Evolutionary conservation across 2,797 vertebrate genomes (phyloP).

Genomic region (Schizopygopsis pylzovi): DNA sequence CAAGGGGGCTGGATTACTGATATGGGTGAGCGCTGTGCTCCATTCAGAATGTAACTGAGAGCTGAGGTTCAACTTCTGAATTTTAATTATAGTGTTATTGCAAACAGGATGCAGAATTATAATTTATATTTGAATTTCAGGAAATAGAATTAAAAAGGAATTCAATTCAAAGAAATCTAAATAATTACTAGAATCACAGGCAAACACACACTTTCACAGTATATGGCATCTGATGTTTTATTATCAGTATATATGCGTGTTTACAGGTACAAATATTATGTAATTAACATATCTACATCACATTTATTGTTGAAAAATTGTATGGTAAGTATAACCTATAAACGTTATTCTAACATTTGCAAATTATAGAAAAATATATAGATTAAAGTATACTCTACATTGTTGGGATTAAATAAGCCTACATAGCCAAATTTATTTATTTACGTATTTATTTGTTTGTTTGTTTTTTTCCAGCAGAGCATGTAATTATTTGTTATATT

Average conservation of each 20-base stretch:
- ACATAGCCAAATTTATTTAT: too few relatives aligned
- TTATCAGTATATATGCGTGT: background rate
- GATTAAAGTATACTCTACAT: background rate
- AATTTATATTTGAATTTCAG: background rate
- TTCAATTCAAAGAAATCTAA: background rate
- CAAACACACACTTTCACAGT: too few relatives aligned
- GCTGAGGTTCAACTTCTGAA: background rate
- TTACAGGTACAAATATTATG: background rate
- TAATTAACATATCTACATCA: background rate
- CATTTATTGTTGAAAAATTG: background rate
- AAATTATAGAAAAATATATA: background rate
- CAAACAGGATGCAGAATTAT: background rate
- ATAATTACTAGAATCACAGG: background rate
- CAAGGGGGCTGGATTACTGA: conserved; percentile 9
- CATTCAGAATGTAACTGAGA: background rate
- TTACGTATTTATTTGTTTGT: too few relatives aligned
- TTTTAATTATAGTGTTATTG: background rate
- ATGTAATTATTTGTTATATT: too few relatives aligned
- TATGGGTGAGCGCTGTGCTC: background rate
- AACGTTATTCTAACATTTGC: background rate
- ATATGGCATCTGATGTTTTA: background rate
- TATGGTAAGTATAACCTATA: too few relatives aligned
- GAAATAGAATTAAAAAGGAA: background rate
- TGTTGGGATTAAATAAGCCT: too few relatives aligned
- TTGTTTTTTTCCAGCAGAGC: too few relatives aligned